Evolutionary conservation across 2,797 vertebrate genomes (phyloP).

Genomic region (Knipowitschia caucasica): DNA sequence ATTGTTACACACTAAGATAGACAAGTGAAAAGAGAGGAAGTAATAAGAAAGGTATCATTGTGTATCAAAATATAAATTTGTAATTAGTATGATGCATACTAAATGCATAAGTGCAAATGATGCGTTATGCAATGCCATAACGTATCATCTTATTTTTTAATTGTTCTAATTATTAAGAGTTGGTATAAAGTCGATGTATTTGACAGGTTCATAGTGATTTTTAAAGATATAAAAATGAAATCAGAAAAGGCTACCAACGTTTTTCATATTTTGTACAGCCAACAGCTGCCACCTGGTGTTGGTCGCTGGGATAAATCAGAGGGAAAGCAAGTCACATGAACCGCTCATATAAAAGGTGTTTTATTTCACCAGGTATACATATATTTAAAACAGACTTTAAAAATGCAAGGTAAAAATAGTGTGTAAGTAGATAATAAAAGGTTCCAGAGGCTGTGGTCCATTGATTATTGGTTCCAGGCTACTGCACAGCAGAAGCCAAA

Average conservation of each 20-base stretch:
- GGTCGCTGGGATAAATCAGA: constrained; percentile 19
- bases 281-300: constrained; percentile 64
- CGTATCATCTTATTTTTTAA: too few relatives aligned
- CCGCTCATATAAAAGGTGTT: not conserved
- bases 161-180: not conserved
- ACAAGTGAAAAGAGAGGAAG: not conserved
- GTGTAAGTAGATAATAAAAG: not conserved
- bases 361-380: constrained; percentile 12
- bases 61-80: not conserved
- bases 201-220: constrained; percentile 24
- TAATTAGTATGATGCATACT: not conserved
- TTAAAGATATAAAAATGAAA: not conserved
- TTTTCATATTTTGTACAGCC: constrained; percentile 24
- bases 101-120: too few relatives aligned
- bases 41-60: not conserved
- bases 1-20: too few relatives aligned
- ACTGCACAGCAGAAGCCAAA: constrained; percentile 42
- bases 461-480: constrained; percentile 15
- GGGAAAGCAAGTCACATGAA: not conserved
- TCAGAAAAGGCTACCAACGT: not conserved
- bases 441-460: not conserved
- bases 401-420: not conserved
- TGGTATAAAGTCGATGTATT: not conserved
- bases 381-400: not conserved
- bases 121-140: too few relatives aligned